phyloP scores from a whole-genome alignment of 2,888 invertebrate species.

The Mesoligia furuncula region DNA sequence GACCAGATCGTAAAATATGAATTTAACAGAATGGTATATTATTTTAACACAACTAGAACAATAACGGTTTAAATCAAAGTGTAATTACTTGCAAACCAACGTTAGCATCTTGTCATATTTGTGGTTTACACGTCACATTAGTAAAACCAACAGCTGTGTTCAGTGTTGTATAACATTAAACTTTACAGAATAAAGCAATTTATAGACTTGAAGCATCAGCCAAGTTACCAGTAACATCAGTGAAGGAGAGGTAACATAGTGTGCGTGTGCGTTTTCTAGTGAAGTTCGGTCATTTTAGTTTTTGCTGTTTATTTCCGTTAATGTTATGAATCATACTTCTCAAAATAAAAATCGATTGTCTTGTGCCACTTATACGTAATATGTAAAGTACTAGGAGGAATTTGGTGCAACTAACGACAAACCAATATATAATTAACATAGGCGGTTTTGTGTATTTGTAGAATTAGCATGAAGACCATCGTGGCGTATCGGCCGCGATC shows the following conservation, averaged over 20 bases:
- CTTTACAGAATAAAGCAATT: constrained; percentile 53
- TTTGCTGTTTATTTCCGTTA: constrained; percentile 59
- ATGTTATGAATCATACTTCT: constrained; percentile 28
- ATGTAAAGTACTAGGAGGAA: constrained; percentile 15
- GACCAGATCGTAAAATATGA: constrained; percentile 59
- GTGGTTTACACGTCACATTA: constrained; percentile 52
- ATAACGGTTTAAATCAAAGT: constrained; percentile 62
- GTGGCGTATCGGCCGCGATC: constrained; percentile 60
- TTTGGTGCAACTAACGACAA: constrained; percentile 35
- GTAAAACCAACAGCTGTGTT: constrained; percentile 57
- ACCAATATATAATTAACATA: constrained; percentile 61
- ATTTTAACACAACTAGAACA: constrained; percentile 55
- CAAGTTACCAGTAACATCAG: constrained; percentile 61
- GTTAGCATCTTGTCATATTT: constrained; percentile 64
- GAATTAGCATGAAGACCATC: constrained; percentile 65
- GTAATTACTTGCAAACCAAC: constrained; percentile 64
- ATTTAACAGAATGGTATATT: constrained; percentile 56
- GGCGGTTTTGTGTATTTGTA: constrained; percentile 66
- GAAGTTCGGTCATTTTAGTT: constrained; percentile 64
- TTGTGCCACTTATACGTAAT: constrained; percentile 1
- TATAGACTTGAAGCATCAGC: constrained; percentile 60
- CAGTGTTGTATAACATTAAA: constrained; percentile 50
- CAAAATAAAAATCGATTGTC: constrained; percentile 25
- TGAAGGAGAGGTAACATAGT: constrained; percentile 64
- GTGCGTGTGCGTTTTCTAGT: constrained; percentile 64